phyloP scores from a whole-genome alignment of 2,888 invertebrate genomes.

The Sceliomorpha sp. region DNA sequence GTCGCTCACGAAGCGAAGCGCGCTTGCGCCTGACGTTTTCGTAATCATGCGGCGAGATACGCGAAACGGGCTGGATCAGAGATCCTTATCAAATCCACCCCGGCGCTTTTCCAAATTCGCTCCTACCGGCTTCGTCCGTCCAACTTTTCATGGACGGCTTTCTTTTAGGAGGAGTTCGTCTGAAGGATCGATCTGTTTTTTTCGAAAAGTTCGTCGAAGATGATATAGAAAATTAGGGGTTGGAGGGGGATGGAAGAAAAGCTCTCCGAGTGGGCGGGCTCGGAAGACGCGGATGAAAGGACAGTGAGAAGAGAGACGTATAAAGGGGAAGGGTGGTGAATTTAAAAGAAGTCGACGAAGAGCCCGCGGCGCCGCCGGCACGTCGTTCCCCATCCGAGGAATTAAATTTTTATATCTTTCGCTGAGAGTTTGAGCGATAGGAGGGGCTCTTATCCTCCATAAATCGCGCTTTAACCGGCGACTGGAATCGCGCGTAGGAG shows the following conservation, averaged over 20 bases:
- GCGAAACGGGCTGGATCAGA: conserved; percentile 55
- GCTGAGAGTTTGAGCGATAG: conserved; percentile 78
- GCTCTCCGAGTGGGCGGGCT: conserved; percentile 7
- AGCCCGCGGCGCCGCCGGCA: conserved; percentile 65
- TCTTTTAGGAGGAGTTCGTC: too few relatives aligned
- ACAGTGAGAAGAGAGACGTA: conserved; percentile 42
- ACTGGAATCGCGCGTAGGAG: conserved; percentile 19
- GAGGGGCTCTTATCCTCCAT: conserved; percentile 50
- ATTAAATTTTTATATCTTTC: conserved; percentile 80
- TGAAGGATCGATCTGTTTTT: too few relatives aligned
- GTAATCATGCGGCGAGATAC: conserved; percentile 60
- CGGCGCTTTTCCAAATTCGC: conserved; percentile 52
- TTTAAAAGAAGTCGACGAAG: conserved; percentile 64
- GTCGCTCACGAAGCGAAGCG: conserved; percentile 54
- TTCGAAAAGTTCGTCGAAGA: too few relatives aligned
- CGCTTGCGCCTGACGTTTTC: conserved; percentile 60
- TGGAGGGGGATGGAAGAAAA: conserved; percentile 42
- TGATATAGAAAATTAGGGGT: too few relatives aligned
- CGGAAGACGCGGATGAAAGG: conserved; percentile 38
- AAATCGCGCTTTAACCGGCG: conserved; percentile 60
- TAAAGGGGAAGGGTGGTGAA: conserved; percentile 61
- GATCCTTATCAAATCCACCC: conserved; percentile 54
- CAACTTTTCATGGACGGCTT: too few relatives aligned
- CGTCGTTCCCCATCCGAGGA: conserved; percentile 74
- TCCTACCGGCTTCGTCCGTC: too few relatives aligned